A percentile compares a stretch with the other conserved stretches of the same genome.
These are phyloP conservation scores for Steatocranus sp. DNA, from an alignment of 2,797 vertebrate species.

Conservation along the genomic window DNA sequence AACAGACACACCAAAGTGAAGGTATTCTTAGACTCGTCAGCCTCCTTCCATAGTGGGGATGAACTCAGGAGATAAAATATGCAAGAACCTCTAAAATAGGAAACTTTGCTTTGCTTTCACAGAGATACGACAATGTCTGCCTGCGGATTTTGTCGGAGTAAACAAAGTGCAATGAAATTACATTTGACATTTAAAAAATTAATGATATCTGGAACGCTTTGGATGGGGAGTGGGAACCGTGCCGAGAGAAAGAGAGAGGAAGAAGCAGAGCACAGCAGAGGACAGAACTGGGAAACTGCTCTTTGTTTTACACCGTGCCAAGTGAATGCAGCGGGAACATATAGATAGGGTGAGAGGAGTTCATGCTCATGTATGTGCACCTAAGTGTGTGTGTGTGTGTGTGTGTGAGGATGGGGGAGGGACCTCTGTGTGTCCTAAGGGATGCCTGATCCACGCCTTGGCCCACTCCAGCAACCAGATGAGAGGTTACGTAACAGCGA, in stretches of 20 bases:
- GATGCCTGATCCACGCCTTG: slow-evolving; percentile 70
- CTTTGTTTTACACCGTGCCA: slow-evolving; percentile 20
- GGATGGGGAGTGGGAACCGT: not conserved
- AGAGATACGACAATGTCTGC: slow-evolving; percentile 14
- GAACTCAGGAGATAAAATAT: slow-evolving; percentile 63
- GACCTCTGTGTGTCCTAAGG: slow-evolving; percentile 63
- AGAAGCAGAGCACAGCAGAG: not conserved
- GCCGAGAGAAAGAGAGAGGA: not conserved
- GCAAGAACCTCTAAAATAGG: slow-evolving; percentile 56
- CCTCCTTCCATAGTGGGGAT: slow-evolving; percentile 37
- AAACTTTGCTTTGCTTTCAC: slow-evolving; percentile 49
- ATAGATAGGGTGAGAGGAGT: slow-evolving; percentile 14
- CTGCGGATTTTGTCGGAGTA: slow-evolving; percentile 33
- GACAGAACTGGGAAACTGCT: not conserved
- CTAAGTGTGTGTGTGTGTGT: not conserved
- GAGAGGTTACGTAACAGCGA: slow-evolving; percentile 63
- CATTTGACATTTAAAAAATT: slow-evolving; percentile 52
- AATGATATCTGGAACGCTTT: slow-evolving; percentile 19
- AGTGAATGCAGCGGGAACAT: slow-evolving; percentile 14
- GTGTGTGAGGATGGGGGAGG: slow-evolving; percentile 21
- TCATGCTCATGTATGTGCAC: not conserved
- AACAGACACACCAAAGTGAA: slow-evolving; percentile 48
- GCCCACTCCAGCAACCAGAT: slow-evolving; percentile 67
- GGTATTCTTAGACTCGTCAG: slow-evolving; percentile 68
- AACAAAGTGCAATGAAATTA: slow-evolving; percentile 46